phyloP scores from a whole-genome alignment of 2,888 invertebrate species.

The Temnothorax unifasciatus region DNA sequence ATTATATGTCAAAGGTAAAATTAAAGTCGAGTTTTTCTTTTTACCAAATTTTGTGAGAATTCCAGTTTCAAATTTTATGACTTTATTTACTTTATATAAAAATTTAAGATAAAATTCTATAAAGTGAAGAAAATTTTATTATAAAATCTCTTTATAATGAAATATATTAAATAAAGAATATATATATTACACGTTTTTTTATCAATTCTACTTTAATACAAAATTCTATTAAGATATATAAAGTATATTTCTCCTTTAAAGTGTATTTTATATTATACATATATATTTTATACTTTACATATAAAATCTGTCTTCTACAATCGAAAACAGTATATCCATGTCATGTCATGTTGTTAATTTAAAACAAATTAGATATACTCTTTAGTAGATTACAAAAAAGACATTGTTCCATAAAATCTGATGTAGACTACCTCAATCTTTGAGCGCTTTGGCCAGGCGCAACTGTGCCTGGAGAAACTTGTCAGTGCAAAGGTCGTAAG shows the following conservation, averaged over 20 bases:
- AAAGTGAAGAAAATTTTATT: neutral
- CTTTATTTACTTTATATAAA: neutral
- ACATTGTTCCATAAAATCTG: neutral
- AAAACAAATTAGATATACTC: neutral
- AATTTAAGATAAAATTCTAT: neutral
- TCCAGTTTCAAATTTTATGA: neutral
- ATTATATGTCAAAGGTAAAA: neutral
- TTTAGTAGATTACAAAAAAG: neutral
- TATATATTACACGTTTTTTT: neutral
- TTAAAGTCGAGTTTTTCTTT: neutral
- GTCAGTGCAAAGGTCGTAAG: conserved; percentile 68
- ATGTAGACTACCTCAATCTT: conserved; percentile 1
- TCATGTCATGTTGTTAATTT: neutral
- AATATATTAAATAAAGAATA: neutral
- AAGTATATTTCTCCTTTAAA: conserved; percentile 6
- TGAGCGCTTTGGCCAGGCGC: neutral
- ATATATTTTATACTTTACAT: neutral
- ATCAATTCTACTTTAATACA: neutral
- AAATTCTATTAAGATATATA: neutral
- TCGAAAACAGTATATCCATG: neutral
- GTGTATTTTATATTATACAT: neutral
- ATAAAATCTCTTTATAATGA: neutral
- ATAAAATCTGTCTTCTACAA: neutral
- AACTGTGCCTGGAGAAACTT: conserved; percentile 48
- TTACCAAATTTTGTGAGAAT: neutral